Evolutionary conservation across 2,113 vertebrate genomes (phyloP), one percentile per base, ranked within the genome.

Genomic region (Gadus macrocephalus): DNA sequence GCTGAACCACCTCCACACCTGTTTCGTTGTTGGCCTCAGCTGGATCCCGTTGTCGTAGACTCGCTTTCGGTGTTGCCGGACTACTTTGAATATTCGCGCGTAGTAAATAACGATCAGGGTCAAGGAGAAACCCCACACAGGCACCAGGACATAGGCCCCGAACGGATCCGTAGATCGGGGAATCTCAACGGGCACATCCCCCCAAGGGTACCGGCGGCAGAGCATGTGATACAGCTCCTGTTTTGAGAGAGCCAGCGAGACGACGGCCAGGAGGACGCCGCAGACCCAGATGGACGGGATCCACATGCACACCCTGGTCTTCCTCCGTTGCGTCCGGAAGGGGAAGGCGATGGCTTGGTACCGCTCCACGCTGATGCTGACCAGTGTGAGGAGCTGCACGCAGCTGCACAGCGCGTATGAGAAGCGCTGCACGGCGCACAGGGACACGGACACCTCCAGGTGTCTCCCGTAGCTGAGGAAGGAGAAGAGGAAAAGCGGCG

Each of bases 351-450:
- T 77, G 35, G 90, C 81, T 12, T 81, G 87, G 78, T 81, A 88
- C 20, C 87, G 82, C 71, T 91, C 89, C 68, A 86, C 83, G 59
- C 88, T 88, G 73, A 91, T 88, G 73, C 83, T 66, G 68, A 85
- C 85, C 74, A 89, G 77, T 3, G 84, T 89, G 61, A 89, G 78
- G 69, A 90, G 76, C 78, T 91, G 88, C 12, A 84, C 84, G 15
- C 85, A 84, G 76, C 88, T 86, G 74, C 87, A 87, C 62, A 89
- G 80, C 1, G 84, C 83, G 7, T 78, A 88, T 19, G 81, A 86
- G 76, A 91, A 89, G 75, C 83, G 85, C 68, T 90, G 88, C 72
- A 85, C 22, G 63, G 74, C 61, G 74, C 84, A 90, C 69, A 78
- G 53, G 0, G 64, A 38, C 67, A 68, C 72, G 1, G 80, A 66